phyloP scores from a whole-genome alignment of 2,888 invertebrate species.

The Lathronympha strigana region DNA sequence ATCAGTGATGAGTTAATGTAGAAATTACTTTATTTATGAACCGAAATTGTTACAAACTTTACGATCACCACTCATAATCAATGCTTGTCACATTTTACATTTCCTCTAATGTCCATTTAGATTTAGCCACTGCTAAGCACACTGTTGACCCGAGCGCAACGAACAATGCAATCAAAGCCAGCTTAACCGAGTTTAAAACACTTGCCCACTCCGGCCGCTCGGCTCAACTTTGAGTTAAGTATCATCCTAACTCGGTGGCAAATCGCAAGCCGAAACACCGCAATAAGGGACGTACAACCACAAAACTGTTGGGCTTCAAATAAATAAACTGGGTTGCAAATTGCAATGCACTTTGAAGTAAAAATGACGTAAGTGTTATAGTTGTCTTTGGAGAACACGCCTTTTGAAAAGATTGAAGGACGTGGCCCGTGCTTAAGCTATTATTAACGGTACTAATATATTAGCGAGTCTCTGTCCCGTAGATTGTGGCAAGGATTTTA shows the following conservation, averaged over 20 bases:
- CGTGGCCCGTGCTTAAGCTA: constrained; percentile 5
- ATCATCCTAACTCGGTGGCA: constrained; percentile 22
- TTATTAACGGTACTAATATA: background rate
- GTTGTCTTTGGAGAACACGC: background rate
- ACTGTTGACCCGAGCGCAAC: background rate
- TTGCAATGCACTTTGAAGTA: background rate
- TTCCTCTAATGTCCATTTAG: background rate
- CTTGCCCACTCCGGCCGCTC: constrained; percentile 7
- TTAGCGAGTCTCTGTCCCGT: background rate
- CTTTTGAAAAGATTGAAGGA: background rate
- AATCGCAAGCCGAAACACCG: constrained; percentile 25
- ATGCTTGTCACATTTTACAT: no score
- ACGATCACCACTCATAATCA: no score
- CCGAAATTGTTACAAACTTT: no score
- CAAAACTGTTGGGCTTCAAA: constrained; percentile 3
- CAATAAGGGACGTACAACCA: constrained; percentile 22
- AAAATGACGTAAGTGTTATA: background rate
- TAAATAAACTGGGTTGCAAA: constrained; percentile 7
- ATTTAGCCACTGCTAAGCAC: no score
- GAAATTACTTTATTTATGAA: no score
- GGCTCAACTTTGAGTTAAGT: constrained; percentile 14
- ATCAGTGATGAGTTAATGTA: no score
- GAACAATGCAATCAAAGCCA: constrained; percentile 20
- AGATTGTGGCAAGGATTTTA: background rate
- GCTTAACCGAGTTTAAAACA: constrained; percentile 30